Conservation (phyloP, 2,888 invertebrate species). For the Clostera curtula region DNA sequence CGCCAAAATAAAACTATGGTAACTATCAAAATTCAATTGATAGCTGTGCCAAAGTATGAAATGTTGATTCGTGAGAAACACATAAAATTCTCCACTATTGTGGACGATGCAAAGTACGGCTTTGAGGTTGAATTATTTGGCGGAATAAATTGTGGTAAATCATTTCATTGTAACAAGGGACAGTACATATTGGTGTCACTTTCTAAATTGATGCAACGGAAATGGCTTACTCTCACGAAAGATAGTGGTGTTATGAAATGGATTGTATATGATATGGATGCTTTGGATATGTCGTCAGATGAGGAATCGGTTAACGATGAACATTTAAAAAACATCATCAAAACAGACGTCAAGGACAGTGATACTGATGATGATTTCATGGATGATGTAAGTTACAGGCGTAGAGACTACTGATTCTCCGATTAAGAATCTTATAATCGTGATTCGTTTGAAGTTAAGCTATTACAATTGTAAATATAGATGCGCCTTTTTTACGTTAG, state of each 20-base stretch:
- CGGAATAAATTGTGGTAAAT: conserved; percentile 31
- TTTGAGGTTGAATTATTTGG: conserved; percentile 59
- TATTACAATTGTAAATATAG: too few relatives aligned
- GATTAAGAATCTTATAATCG: too few relatives aligned
- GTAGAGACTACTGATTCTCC: too few relatives aligned
- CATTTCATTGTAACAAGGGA: conserved; percentile 45
- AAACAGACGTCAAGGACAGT: conserved; percentile 27
- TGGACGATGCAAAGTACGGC: conserved; percentile 38
- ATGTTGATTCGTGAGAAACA: conserved; percentile 35
- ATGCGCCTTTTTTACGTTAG: too few relatives aligned
- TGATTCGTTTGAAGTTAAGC: too few relatives aligned
- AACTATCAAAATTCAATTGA: conserved; percentile 46
- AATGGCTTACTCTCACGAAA: conserved; percentile 47
- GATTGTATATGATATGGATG: conserved; percentile 53
- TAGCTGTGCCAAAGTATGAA: conserved; percentile 42
- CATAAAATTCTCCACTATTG: conserved; percentile 36
- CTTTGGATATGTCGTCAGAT: conserved; percentile 45
- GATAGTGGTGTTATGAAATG: conserved; percentile 37
- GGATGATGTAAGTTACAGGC: too few relatives aligned
- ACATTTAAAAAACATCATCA: conserved; percentile 21
- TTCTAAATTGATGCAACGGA: conserved; percentile 36
- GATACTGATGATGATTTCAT: conserved; percentile 35
- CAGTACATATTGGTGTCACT: conserved; percentile 49
- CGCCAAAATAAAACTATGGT: conserved; percentile 40
- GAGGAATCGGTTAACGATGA: conserved; percentile 31